These are phyloP conservation scores for Heliconius aoede DNA, from an alignment of 2,888 invertebrate genomes.

Conservation along the genomic window DNA sequence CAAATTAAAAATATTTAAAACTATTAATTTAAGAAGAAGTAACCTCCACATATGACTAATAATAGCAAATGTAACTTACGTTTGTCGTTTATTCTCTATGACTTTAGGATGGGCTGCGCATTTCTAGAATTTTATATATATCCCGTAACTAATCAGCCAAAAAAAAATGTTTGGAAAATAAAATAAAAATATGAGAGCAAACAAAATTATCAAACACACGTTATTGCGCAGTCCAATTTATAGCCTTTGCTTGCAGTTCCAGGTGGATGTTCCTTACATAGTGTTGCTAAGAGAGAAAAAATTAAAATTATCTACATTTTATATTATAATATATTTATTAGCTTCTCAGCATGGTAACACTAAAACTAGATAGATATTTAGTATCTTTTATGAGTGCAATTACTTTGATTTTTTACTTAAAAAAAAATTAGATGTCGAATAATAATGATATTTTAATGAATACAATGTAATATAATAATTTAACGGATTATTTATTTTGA, in stretches of 20 bases:
- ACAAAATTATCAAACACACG: too few relatives aligned
- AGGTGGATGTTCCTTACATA: slow-evolving; percentile 30
- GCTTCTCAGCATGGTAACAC: slow-evolving; percentile 18
- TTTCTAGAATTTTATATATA: neutral
- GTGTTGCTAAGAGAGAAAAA: slow-evolving; percentile 29
- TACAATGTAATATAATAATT: slow-evolving; percentile 27
- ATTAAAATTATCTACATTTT: slow-evolving; percentile 13
- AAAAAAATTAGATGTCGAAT: neutral
- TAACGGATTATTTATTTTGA: slow-evolving; percentile 36
- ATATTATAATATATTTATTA: neutral
- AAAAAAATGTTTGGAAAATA: neutral
- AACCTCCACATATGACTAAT: neutral
- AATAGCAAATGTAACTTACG: slow-evolving; percentile 32
- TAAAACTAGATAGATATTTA: slow-evolving; percentile 16
- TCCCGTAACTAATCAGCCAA: too few relatives aligned
- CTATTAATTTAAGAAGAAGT: neutral
- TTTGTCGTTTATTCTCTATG: slow-evolving; percentile 14
- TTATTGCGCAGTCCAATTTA: slow-evolving; percentile 19
- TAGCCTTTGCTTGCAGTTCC: slow-evolving; percentile 26
- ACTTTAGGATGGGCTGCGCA: slow-evolving; percentile 6
- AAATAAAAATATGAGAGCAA: neutral
- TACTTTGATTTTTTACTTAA: neutral
- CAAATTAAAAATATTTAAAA: slow-evolving; percentile 1
- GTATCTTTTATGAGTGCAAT: slow-evolving; percentile 35
- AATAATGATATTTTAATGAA: slow-evolving; percentile 22